Conservation (phyloP, 2,797 vertebrate species). For the Dipus sagitta region DNA sequence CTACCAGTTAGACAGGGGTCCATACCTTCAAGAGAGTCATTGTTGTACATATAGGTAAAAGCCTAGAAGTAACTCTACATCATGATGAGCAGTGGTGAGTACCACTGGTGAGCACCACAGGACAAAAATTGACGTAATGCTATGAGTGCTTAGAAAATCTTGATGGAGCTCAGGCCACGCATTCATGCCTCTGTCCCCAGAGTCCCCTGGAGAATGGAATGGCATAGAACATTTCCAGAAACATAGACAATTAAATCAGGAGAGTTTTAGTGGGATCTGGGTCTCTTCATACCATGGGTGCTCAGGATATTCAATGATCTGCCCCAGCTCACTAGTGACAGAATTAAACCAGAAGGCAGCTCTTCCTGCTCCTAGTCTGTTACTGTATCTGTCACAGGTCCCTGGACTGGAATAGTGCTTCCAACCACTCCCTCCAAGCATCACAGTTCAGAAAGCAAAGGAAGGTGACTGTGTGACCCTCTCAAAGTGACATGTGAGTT, state of each 20-base stretch:
- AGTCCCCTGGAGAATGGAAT: background rate
- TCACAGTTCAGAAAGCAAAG: background rate
- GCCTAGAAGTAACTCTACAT: background rate
- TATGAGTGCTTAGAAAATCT: constrained; percentile 15
- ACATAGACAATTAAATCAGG: background rate
- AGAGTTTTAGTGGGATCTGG: background rate
- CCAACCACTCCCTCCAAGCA: background rate
- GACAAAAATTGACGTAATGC: background rate
- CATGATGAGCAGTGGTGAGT: background rate
- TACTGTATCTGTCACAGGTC: background rate
- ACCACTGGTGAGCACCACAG: background rate
- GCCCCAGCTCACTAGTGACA: background rate
- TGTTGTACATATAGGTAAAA: background rate
- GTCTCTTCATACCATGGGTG: background rate
- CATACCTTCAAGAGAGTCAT: background rate
- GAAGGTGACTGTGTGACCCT: background rate
- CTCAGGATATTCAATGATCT: background rate
- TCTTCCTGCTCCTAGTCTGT: background rate
- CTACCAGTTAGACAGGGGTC: background rate
- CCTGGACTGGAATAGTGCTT: background rate
- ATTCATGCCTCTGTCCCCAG: background rate
- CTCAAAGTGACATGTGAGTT: background rate
- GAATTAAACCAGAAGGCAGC: background rate
- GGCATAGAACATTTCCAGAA: background rate
- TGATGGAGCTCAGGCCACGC: background rate